Base-by-base conservation (phyloP, 1,140 invertebrate species). In the Ceratina japonica region DNA sequence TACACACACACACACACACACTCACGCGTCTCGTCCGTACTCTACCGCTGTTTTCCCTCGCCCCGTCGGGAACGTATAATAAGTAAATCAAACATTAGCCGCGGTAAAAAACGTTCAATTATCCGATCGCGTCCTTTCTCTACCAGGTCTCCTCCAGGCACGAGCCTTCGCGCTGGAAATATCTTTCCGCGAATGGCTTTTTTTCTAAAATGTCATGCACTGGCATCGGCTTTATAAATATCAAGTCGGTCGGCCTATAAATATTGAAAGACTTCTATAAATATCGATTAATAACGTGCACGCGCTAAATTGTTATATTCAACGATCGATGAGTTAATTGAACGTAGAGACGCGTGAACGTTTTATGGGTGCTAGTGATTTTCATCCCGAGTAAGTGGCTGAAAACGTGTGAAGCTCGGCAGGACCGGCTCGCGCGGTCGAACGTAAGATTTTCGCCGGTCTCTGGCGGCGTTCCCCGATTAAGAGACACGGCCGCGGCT, bases 181-280 rank as follows among this genome's bases (percentile, higher is more conserved):
- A n/a, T 20, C 15, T 22, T 37, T 27, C 24, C 10, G 24, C 22
- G n/a, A 24, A n/a, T 13, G 16, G 10, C 12, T 12, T 49, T 22
- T 10, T 16, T 2, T n/a, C 20, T 58, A 10, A 79, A 74, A 72
- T 72, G 68, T 52, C 75, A 49, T 13, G 59, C 58, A 27, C 51
- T 78, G 3, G 20, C 22, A 52, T 64, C 44, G 52, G 12, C 52
- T 79, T 74, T 79, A 79, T 65, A 79, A 74, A 73, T 79, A 79
- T 66, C 62, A 74, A 54, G 71, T 66, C 77, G 62, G 52, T 59
- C 71, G 70, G 10, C 1, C 77, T 79, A 79, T 79, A 79, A 79
- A 79, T 79, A 79, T 66, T 73, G 44, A 22, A 3, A 59, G n/a
- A 7, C 77, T 56, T 74, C 77, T 79, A 79, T 79, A 74, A 79